These are phyloP conservation scores for Vollenhovia emeryi DNA, from an alignment of 1,140 invertebrate genomes.

Conservation along the genomic window DNA sequence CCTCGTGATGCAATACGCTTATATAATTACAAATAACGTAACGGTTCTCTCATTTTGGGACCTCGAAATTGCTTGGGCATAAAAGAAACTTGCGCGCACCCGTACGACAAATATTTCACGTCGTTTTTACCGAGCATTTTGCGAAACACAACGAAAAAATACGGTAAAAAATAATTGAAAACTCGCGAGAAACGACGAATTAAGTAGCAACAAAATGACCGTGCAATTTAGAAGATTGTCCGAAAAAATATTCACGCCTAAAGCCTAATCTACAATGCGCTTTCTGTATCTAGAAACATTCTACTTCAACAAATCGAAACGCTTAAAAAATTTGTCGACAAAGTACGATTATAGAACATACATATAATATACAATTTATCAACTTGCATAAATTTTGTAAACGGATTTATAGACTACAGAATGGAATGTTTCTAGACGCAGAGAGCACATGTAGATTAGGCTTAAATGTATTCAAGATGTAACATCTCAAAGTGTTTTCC, in stretches of 20 bases:
- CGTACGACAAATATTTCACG: neutral
- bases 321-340: no score
- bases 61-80: neutral
- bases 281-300: no score
- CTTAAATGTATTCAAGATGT: no score
- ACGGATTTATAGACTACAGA: no score
- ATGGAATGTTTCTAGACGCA: no score
- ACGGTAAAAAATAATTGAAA: neutral
- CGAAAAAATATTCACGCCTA: neutral
- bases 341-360: no score
- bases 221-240: neutral
- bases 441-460: no score
- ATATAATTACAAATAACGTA: neutral
- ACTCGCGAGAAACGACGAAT: neutral
- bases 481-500: neutral
- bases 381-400: no score
- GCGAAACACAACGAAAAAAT: neutral
- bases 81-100: neutral
- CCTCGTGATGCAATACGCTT: neutral
- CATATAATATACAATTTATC: no score
- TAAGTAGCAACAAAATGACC: neutral
- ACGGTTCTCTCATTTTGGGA: neutral
- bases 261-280: no score
- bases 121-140: neutral
- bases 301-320: no score